phyloP scores from a whole-genome alignment of 2,797 vertebrate genomes.

The Anas bahamensis region DNA sequence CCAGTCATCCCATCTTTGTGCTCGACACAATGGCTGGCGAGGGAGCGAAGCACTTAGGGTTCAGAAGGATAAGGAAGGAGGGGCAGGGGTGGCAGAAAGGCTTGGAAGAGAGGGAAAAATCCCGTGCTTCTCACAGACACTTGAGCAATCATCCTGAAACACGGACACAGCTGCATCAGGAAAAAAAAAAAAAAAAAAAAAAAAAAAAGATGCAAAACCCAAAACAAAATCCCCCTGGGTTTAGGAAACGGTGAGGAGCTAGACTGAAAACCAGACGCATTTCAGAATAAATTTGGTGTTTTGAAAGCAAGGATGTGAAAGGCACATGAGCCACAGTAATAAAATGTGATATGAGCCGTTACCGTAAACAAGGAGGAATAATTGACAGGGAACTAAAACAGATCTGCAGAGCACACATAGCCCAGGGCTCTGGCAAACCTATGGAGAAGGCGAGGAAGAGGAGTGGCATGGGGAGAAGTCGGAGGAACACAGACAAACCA shows the following conservation, averaged over 20 bases:
- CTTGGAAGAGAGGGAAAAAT: not conserved
- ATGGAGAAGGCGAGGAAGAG: not conserved
- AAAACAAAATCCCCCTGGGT: not conserved
- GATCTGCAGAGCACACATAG: not conserved
- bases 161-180: not conserved
- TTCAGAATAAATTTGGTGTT: slow-evolving; percentile 42
- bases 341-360: slow-evolving; percentile 49
- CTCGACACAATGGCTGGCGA: not conserved
- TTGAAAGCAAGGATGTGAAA: slow-evolving; percentile 52
- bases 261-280: not conserved
- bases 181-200: slow-evolving; percentile 19
- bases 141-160: not conserved
- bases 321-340: slow-evolving; percentile 32
- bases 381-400: slow-evolving; percentile 67
- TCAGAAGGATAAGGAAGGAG: not conserved
- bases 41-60: not conserved
- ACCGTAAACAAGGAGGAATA: slow-evolving; percentile 57
- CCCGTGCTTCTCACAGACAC: not conserved
- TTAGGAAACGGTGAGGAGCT: not conserved
- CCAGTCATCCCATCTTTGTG: not conserved
- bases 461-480: not conserved
- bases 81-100: not conserved
- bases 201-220: slow-evolving; percentile 5
- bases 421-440: slow-evolving; percentile 31
- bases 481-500: not conserved